Evolutionary conservation across 2,888 invertebrate genomes (phyloP).

Genomic region (Temnothorax unifasciatus): DNA sequence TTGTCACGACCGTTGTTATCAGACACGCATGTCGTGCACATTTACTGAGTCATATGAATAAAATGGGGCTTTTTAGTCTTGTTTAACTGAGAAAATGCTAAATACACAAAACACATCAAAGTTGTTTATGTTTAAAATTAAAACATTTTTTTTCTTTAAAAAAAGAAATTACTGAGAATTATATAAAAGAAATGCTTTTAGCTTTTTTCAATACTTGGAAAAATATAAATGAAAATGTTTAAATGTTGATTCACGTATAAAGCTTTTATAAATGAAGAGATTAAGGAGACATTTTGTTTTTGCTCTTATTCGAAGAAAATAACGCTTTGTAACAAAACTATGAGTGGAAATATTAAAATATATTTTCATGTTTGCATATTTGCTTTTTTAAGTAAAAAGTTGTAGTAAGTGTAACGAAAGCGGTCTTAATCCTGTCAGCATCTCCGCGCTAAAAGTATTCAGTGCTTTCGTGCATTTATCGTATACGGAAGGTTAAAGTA

Average conservation of each 20-base stretch:
- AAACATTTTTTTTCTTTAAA: not conserved
- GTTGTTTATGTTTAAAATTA: not conserved
- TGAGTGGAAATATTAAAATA: constrained; percentile 1
- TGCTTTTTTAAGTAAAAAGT: constrained; percentile 4
- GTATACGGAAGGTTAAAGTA: not conserved
- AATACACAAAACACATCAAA: not conserved
- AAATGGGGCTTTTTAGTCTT: not conserved
- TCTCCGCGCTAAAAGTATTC: constrained; percentile 9
- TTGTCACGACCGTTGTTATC: constrained; percentile 29
- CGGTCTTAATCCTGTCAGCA: constrained; percentile 35
- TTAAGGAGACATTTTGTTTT: not conserved
- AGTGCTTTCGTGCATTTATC: not conserved
- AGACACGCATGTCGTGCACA: not conserved
- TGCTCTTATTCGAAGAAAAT: not conserved
- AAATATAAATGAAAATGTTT: not conserved
- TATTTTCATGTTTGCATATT: not conserved
- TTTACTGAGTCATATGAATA: constrained; percentile 12
- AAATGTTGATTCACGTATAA: not conserved
- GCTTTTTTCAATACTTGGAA: not conserved
- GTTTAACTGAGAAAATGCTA: constrained; percentile 17
- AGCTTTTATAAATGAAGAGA: not conserved
- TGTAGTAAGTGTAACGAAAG: not conserved
- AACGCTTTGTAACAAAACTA: not conserved
- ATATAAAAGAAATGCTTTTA: constrained; percentile 6
- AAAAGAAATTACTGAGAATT: not conserved